These are phyloP conservation scores for Acromyrmex echinatior DNA, from an alignment of 1,140 invertebrate species.

Conservation along the genomic window DNA sequence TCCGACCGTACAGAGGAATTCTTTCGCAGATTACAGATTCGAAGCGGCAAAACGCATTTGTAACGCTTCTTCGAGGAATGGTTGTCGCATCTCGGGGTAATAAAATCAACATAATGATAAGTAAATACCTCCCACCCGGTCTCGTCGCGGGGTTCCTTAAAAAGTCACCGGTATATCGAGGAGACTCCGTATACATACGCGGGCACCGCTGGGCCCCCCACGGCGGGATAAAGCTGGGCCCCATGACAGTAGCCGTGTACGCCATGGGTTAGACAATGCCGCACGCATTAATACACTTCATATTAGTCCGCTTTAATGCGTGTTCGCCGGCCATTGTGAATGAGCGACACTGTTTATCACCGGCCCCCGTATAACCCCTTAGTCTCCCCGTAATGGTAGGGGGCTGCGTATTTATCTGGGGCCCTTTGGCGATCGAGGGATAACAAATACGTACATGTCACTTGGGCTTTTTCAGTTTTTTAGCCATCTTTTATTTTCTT, in stretches of 20 bases:
- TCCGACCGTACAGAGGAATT: neutral
- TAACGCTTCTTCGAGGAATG: constrained; percentile 41
- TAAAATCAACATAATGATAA: constrained; percentile 63
- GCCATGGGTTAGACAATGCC: constrained; percentile 86
- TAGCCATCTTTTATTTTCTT: constrained; percentile 16
- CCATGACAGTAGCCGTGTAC: constrained; percentile 86
- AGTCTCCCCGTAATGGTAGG: constrained; percentile 63
- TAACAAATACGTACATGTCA: constrained; percentile 80
- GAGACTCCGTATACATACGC: constrained; percentile 70
- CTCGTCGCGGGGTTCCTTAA: constrained; percentile 72
- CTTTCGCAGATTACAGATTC: constrained; percentile 24
- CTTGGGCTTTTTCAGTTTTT: constrained; percentile 65
- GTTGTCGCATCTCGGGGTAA: constrained; percentile 44
- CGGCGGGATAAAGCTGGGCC: constrained; percentile 83
- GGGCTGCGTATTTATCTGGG: constrained; percentile 84
- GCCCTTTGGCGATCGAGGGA: constrained; percentile 80
- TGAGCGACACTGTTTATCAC: constrained; percentile 87
- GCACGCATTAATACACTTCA: constrained; percentile 87
- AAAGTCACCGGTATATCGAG: constrained; percentile 81
- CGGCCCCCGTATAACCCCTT: constrained; percentile 83
- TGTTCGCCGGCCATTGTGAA: constrained; percentile 86
- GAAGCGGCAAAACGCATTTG: constrained; percentile 47
- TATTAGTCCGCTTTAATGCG: constrained; percentile 87
- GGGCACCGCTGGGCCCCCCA: constrained; percentile 82
- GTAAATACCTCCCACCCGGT: constrained; percentile 57